These are phyloP conservation scores for Caenorhabditis tropicalis DNA, from an alignment of 1,140 invertebrate species.

Conservation along the genomic window DNA sequence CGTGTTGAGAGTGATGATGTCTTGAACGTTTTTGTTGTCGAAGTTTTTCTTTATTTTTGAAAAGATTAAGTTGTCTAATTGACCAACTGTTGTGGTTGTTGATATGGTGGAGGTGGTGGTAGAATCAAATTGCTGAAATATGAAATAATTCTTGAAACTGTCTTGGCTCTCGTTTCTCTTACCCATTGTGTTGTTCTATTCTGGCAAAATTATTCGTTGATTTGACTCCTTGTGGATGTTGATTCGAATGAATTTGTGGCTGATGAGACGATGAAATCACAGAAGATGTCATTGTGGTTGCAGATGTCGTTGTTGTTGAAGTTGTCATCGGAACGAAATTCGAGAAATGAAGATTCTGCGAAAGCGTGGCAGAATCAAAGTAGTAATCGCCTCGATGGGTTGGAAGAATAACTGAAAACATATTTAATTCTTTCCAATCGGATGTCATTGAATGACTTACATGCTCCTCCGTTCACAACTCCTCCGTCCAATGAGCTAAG, in stretches of 20 bases:
- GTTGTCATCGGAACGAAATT: not conserved
- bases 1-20: slow-evolving; percentile 34
- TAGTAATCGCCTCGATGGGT: slow-evolving; percentile 28
- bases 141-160: no score
- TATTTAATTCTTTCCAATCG: not conserved
- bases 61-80: not conserved
- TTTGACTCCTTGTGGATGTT: not conserved
- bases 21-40: slow-evolving; percentile 37
- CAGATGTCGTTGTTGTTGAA: not conserved
- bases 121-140: slow-evolving; percentile 15
- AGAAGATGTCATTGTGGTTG: slow-evolving; percentile 12
- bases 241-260: not conserved
- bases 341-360: slow-evolving; percentile 36
- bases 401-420: slow-evolving; percentile 1
- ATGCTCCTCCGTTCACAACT: slow-evolving; percentile 15
- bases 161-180: no score
- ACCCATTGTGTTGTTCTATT: slow-evolving; percentile 37
- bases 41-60: not conserved
- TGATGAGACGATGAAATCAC: not conserved
- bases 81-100: slow-evolving; percentile 31
- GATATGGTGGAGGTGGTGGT: slow-evolving; percentile 28
- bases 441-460: not conserved
- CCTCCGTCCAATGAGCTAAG: slow-evolving; percentile 3
- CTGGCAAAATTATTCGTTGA: slow-evolving; percentile 5
- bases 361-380: slow-evolving; percentile 27